These are phyloP conservation scores for Tiphia femorata DNA, from an alignment of 2,888 invertebrate genomes.

Conservation along the genomic window DNA sequence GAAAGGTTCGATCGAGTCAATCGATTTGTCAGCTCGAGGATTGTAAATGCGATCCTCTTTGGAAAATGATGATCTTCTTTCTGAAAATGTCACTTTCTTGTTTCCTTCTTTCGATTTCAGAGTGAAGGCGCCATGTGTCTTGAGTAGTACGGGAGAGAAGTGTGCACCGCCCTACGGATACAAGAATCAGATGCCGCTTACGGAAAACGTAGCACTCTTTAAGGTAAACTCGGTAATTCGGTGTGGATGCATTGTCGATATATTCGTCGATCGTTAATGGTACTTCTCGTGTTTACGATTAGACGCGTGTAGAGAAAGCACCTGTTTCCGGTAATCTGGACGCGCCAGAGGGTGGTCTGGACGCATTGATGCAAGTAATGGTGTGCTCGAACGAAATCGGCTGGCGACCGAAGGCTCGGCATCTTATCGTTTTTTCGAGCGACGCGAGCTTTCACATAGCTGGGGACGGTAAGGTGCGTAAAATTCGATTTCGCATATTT, in stretches of 20 bases:
- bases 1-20: slow-evolving; percentile 59
- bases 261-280: not conserved
- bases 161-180: slow-evolving; percentile 82
- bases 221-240: slow-evolving; percentile 59
- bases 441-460: slow-evolving; percentile 81
- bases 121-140: slow-evolving; percentile 36
- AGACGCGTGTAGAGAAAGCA: slow-evolving; percentile 66
- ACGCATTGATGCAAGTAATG: slow-evolving; percentile 89
- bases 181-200: slow-evolving; percentile 79
- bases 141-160: slow-evolving; percentile 14
- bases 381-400: slow-evolving; percentile 79
- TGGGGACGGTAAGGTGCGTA: slow-evolving; percentile 69
- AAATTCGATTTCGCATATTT: no score
- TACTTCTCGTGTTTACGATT: not conserved
- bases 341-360: slow-evolving; percentile 86
- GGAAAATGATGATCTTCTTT: no score
- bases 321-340: slow-evolving; percentile 74
- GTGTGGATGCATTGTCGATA: not conserved
- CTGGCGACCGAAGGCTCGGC: slow-evolving; percentile 83
- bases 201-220: slow-evolving; percentile 72
- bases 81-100: not conserved
- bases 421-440: slow-evolving; percentile 83
- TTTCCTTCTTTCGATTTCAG: slow-evolving; percentile 22
- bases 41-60: not conserved
- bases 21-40: not conserved